Base-by-base conservation (phyloP, 2,113 vertebrate genomes). In the Choloepus hoffmanni region DNA sequence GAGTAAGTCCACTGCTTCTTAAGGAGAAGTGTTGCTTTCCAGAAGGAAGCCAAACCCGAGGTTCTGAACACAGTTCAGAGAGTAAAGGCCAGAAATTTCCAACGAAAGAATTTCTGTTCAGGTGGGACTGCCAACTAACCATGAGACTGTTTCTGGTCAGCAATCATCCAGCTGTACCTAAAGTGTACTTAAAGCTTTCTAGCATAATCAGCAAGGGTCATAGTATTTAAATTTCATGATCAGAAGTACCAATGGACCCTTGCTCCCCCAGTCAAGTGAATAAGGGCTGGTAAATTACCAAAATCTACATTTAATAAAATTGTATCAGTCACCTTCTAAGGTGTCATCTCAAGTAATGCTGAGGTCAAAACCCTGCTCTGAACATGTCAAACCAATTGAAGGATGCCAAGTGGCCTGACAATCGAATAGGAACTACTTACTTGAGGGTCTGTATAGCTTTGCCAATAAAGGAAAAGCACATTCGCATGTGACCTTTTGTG, bases 291-390 rank as follows among this genome's bases (percentile, higher is more conserved):
- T 24, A 97, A 89, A 97, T 98, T 93, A 97, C 67, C 89, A 96
- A 97, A 97, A 96, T 97, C 86, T 95, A 96, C 95, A 93, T 84
- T 96, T 74, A 94, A 97, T 81, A 87, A 85, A 95, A 95, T 43
- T 40, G 63, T 96, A 92, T 93, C 87, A 97, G 30, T 50, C 74
- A 96, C 84, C 50, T 91, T 97, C 24, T 73, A 96, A 90, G 55
- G 76, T 94, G 83, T 87, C 82, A 94, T 88, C 77, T 85, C 86
- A 90, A 81, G 68, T 72, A 92, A 88, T 67, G 13, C n/a, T 92
- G 68, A 92, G 76, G 95, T 95, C 89, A 96, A 97, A 97, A 89
- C 70, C 89, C 60, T 73, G 24, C 93, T 94, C 53, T 97, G 50
- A 81, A 78, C 70, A 81, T 88, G 92, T 90, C 33, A 50, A 82